phyloP scores from a whole-genome alignment of 2,113 vertebrate genomes.

The Triplophysa dalaica region DNA sequence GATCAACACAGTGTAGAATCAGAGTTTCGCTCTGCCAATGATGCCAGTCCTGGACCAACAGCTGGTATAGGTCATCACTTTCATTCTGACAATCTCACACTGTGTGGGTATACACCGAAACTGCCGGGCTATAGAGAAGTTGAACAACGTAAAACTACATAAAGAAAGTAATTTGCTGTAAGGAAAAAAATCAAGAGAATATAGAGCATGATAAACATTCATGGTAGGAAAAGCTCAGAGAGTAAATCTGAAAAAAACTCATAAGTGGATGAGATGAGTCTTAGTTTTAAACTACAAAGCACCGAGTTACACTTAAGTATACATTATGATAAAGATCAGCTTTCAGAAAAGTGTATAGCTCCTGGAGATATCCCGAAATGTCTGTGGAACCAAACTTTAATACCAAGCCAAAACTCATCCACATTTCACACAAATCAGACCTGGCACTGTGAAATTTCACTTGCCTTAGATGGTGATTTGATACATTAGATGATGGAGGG shows the following conservation, averaged over 20 bases:
- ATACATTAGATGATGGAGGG: too few relatives aligned
- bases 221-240: background rate
- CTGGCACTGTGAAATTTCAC: too few relatives aligned
- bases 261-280: constrained; percentile 17
- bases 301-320: background rate
- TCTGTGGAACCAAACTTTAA: background rate
- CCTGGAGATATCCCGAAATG: background rate
- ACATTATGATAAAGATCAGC: constrained; percentile 17
- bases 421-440: too few relatives aligned
- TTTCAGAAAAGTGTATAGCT: background rate
- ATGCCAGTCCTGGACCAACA: constrained; percentile 25
- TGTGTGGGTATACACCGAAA: background rate
- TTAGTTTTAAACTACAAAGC: constrained; percentile 7
- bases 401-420: background rate
- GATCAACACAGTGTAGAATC: constrained; percentile 28
- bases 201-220: background rate
- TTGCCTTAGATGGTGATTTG: too few relatives aligned
- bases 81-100: constrained; percentile 7
- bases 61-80: constrained; percentile 29
- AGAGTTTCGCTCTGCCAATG: constrained; percentile 29
- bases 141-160: background rate
- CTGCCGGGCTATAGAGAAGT: background rate
- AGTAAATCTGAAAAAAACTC: background rate
- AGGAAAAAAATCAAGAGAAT: background rate
- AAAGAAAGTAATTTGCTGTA: background rate